These are phyloP conservation scores for Apis dorsata DNA, from an alignment of 1,140 invertebrate genomes.

Conservation along the genomic window DNA sequence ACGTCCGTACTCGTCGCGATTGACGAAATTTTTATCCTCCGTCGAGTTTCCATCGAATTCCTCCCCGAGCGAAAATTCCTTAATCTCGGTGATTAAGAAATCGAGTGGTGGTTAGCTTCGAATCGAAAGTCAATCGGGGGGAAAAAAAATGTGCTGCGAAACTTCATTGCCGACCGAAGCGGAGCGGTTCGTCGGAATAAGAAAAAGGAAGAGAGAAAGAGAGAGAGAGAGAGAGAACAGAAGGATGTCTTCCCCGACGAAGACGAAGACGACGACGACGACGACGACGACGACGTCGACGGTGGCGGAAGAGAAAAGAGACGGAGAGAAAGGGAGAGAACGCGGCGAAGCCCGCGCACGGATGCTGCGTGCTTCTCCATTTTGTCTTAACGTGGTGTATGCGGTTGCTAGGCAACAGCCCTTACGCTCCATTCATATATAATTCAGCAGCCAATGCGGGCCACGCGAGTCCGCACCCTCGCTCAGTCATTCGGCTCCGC, in stretches of 20 bases:
- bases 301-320: slow-evolving; percentile 37
- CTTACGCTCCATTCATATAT: slow-evolving; percentile 81
- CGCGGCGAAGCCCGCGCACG: slow-evolving; percentile 44
- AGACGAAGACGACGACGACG: slow-evolving; percentile 13
- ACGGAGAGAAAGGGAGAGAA: slow-evolving; percentile 23
- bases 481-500: slow-evolving; percentile 67
- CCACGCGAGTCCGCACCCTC: slow-evolving; percentile 77
- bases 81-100: slow-evolving; percentile 13
- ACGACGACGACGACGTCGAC: slow-evolving; percentile 10
- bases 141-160: slow-evolving; percentile 18
- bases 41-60: no score
- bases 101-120: not conserved
- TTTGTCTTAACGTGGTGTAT: slow-evolving; percentile 80
- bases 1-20: no score
- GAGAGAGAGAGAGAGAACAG: slow-evolving; percentile 2
- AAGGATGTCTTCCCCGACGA: slow-evolving; percentile 18
- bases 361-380: slow-evolving; percentile 77
- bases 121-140: slow-evolving; percentile 11
- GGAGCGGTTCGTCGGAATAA: not conserved
- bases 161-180: slow-evolving; percentile 19
- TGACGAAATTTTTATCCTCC: no score
- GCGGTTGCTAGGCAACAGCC: slow-evolving; percentile 80
- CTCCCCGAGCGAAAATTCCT: not conserved
- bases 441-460: slow-evolving; percentile 81
- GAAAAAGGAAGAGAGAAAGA: not conserved